Conservation (phyloP, 2,113 vertebrate genomes). For the Seriola aureovittata region DNA sequence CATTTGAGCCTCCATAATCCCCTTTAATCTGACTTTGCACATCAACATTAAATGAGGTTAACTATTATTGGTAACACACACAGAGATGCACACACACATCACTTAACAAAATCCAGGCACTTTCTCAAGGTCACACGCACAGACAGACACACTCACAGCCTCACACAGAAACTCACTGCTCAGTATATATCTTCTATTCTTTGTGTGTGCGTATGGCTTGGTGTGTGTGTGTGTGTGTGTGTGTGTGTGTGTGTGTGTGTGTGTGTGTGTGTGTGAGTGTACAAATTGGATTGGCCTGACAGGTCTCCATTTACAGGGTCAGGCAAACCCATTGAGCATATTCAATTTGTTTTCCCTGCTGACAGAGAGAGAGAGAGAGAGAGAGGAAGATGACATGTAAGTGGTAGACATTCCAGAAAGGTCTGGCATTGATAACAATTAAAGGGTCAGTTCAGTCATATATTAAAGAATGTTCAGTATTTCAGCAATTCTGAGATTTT, state of each 20-base stretch:
- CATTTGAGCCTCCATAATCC: constrained; percentile 47
- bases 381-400: not conserved
- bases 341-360: constrained; percentile 59
- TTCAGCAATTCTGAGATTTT: not conserved
- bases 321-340: constrained; percentile 64
- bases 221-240: constrained; percentile 1
- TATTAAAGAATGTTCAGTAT: not conserved
- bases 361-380: not conserved
- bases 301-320: constrained; percentile 62
- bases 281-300: constrained; percentile 57
- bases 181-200: constrained; percentile 18
- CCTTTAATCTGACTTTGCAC: constrained; percentile 39
- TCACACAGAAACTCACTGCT: constrained; percentile 16
- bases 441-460: not conserved
- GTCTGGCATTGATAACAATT: constrained; percentile 1
- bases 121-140: constrained; percentile 58
- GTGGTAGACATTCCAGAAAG: not conserved
- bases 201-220: constrained; percentile 5
- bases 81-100: constrained; percentile 11
- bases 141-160: not conserved
- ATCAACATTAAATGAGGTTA: constrained; percentile 37
- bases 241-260: not conserved
- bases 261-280: constrained; percentile 34
- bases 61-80: constrained; percentile 8
- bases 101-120: constrained; percentile 12